Conservation (phyloP, 1,140 invertebrate genomes). For the Drosophila lacteicornis region DNA sequence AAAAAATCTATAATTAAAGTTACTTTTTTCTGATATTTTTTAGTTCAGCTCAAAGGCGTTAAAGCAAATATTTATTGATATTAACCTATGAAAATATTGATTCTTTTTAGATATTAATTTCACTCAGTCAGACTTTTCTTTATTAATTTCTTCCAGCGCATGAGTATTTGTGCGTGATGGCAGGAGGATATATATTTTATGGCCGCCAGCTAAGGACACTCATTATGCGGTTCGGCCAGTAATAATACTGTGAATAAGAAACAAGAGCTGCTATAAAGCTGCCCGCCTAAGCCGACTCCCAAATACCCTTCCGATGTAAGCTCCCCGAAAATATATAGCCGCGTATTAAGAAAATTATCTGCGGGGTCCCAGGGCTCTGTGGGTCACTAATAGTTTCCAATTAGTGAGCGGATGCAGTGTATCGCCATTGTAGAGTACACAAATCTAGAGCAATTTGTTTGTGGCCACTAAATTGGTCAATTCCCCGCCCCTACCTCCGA, state of each 20-base stretch:
- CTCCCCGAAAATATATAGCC: not conserved
- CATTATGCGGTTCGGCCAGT: constrained; percentile 46
- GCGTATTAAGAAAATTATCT: not conserved
- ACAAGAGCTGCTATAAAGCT: constrained; percentile 2
- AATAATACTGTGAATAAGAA: constrained; percentile 41
- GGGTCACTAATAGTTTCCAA: constrained; percentile 36
- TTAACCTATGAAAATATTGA: not conserved
- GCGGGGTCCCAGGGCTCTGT: too few species aligned
- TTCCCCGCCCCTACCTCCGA: constrained; percentile 12
- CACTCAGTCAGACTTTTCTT: not conserved
- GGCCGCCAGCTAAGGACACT: constrained; percentile 50
- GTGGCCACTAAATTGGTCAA: constrained; percentile 52
- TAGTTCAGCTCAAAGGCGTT: too few species aligned
- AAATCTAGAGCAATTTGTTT: constrained; percentile 58
- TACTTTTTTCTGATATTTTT: too few species aligned
- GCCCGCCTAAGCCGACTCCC: not conserved
- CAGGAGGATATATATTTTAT: constrained; percentile 39
- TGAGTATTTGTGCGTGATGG: constrained; percentile 15
- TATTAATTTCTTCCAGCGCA: not conserved
- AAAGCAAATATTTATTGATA: too few species aligned
- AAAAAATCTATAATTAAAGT: not conserved
- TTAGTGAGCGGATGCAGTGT: constrained; percentile 32
- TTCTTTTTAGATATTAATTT: not conserved
- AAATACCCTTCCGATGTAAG: constrained; percentile 5
- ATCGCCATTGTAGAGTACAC: constrained; percentile 25